Evolutionary conservation across 1,140 invertebrate species (phyloP), one percentile per base, ranked within the genome.

Genomic region (Panulirus ornatus): DNA sequence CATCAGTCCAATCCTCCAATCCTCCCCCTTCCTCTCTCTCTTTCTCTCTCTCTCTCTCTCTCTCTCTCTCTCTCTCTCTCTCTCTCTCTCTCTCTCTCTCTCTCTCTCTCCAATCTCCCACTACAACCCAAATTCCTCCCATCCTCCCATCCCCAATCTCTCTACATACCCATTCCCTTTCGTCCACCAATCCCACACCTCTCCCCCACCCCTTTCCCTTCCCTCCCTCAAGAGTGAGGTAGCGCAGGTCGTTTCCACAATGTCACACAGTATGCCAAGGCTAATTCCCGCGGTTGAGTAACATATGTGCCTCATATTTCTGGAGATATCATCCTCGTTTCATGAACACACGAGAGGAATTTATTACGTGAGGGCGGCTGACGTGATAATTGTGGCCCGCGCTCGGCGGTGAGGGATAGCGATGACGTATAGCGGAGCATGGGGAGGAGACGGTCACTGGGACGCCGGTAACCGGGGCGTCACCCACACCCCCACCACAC

Each of bases 271-370:
- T 54, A 54, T 16, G 51, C 22, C 44, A 8, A 51, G 30, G 38
- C 16, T 38, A 54, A 54, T 54, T 19, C 19, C 22, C 47, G 78
- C 78, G 47, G 78, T 81, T 58, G 30, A 51, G 47, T 81, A 81
- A 81, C 78, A 81, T 81, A 58, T 81, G 47, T 58, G 51, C 8
- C 78, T 58, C 78, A 58, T 81, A 58, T 81, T 81, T 81, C n/a
- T 58, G 78, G 58, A 30, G 78, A 36, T 38, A 81, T 58, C n/a
- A 58, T 81, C 78, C 78, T 81, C 47, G 19, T 81, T 81, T 81
- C 78, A 58, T 81, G 51, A 47, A 81, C 78, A 51, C n/a, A 19
- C 27, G n/a, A 11, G 34, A 34, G 76, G 44, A 79, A 47, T 79
- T 79, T 47, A 47, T 58, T 34, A 58, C n/a, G n/a, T 16, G 3